Base-by-base conservation (phyloP, 2,797 vertebrate species). In the Petrocephalus schoutedeni region DNA sequence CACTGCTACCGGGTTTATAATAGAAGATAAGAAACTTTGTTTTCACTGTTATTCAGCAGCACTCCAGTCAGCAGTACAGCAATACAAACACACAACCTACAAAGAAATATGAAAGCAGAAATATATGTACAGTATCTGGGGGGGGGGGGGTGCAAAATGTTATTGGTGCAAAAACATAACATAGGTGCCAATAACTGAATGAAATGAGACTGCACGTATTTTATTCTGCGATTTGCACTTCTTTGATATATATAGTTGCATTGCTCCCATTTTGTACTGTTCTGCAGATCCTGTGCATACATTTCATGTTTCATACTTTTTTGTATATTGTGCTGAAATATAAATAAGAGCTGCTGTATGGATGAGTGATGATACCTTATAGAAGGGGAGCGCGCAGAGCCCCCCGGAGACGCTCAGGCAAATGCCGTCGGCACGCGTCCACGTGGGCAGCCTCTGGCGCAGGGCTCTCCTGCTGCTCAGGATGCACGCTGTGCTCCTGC, bases 301-400 rank as follows among this genome's bases (percentile, higher is more conserved):
- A 21, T 77, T 41, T 57, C 32, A 54, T 19, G 16, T 41, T 21
- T 58, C 9, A 49, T 16, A 36, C 14, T 14, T 71, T 36, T 36
- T 16, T 71, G 32, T 16, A 36, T 12, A 16, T 71, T 71, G 45
- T 23, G 49, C 23, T 59, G 0, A 16, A 28, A 45, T 1, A 54
- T 10, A 80, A 36, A 16, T 80, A 49, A 49, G 16, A 49, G 32
- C 1, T 19, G 41, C 41, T 80, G 74, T 80, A 80, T n/a, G 45
- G 6, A 80, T 16, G 16, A n/a, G 19, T 49, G n/a, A 80, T 51
- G 9, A 19, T 89, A 95, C 96, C 94, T 95, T 93, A 85, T 88
- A 92, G 74, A 96, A 95, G 12, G 96, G 95, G 19, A 95, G 83
- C 1, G 96, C 94, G 51, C 94, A 95, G 6, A 96, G 91, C 0